A percentile compares a stretch with the other conserved stretches of the same genome.
phyloP scores from a whole-genome alignment of 92 coral and sea anemone genomes.

The Heteractis magnifica region DNA sequence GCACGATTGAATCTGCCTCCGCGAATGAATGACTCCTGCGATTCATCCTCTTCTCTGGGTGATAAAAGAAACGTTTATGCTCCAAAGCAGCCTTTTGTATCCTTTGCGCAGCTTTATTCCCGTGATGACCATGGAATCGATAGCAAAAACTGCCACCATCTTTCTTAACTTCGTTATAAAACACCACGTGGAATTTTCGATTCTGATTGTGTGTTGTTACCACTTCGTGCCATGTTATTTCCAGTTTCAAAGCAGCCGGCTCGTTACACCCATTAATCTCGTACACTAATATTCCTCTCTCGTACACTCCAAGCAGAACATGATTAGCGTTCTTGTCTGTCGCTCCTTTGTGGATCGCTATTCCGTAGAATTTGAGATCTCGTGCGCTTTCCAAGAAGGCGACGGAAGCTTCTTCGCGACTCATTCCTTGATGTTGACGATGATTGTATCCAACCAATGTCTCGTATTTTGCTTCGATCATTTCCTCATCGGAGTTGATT shows the following conservation, averaged over 20 bases:
- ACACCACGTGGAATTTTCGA: constrained; percentile 78
- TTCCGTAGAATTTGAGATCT: constrained; percentile 67
- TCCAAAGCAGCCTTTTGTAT: constrained; percentile 55
- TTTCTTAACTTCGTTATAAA: constrained; percentile 64
- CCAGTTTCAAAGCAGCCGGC: constrained; percentile 54
- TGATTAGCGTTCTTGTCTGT: constrained; percentile 62
- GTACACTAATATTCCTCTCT: constrained; percentile 72
- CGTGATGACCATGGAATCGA: constrained; percentile 88
- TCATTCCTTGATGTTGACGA: constrained; percentile 72
- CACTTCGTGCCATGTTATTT: constrained; percentile 79
- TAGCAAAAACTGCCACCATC: constrained; percentile 75
- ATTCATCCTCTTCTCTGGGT: constrained; percentile 67
- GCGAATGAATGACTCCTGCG: constrained; percentile 86
- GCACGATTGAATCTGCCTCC: constrained; percentile 68
- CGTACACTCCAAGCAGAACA: constrained; percentile 65
- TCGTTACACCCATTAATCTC: constrained; percentile 50
- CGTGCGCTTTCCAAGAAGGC: constrained; percentile 69
- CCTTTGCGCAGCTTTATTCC: constrained; percentile 86
- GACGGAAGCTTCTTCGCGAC: constrained; percentile 64
- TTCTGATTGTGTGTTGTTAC: constrained; percentile 71
- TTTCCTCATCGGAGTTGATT: constrained; percentile 74
- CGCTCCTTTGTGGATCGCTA: constrained; percentile 72
- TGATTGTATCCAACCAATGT: constrained; percentile 64
- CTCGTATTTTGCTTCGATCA: constrained; percentile 75
- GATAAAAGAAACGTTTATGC: constrained; percentile 59